These are phyloP conservation scores for Panagrolaimus sp. DNA, from an alignment of 1,140 invertebrate species.

Conservation along the genomic window DNA sequence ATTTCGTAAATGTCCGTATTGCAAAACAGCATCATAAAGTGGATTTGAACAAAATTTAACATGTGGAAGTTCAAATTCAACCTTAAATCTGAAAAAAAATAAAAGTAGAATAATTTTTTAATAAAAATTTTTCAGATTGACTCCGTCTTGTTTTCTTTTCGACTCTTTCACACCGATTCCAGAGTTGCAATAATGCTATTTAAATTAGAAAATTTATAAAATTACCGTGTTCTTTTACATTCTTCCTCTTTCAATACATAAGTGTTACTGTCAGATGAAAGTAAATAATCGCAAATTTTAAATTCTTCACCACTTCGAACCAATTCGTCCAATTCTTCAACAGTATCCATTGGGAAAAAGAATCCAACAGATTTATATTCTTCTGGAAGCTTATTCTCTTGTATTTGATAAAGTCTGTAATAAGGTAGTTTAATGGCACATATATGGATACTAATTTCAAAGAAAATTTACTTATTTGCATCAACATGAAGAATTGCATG, in stretches of 20 bases:
- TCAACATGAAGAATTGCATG: conserved; percentile 5
- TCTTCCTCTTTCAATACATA: no score
- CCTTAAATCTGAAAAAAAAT: neutral
- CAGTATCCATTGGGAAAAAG: conserved; percentile 10
- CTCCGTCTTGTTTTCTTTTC: no score
- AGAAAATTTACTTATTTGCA: conserved; percentile 1
- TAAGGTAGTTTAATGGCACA: neutral
- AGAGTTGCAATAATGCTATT: no score
- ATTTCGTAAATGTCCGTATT: neutral
- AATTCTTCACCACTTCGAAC: neutral
- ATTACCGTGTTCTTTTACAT: neutral
- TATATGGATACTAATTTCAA: neutral
- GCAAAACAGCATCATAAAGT: neutral
- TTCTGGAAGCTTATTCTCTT: neutral
- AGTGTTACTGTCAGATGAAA: no score
- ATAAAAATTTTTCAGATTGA: no score
- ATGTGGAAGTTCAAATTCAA: neutral
- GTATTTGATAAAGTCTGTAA: conserved; percentile 3
- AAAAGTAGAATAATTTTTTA: neutral
- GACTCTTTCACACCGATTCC: no score
- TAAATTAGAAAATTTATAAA: no score
- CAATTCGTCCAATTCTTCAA: neutral
- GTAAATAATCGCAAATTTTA: conserved; percentile 9
- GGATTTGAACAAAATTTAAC: neutral
- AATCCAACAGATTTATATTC: neutral